Percentiles rank a stretch among this genome's conserved stretches.
Evolutionary conservation across 2,888 invertebrate species (phyloP).

Genomic region (Globia sparganii): DNA sequence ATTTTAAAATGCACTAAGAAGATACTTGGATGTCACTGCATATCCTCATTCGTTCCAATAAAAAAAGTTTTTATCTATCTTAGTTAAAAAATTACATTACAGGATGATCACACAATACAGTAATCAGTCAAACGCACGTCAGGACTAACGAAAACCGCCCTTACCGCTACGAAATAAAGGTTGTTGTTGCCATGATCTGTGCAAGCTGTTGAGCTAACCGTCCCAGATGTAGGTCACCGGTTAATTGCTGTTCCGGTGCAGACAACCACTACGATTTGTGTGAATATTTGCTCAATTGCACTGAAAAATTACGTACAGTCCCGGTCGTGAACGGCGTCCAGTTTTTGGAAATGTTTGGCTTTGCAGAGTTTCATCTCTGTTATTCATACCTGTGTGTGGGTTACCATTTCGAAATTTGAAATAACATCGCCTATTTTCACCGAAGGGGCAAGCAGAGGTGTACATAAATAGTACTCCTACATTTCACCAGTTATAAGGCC

Average conservation of each 20-base stretch:
- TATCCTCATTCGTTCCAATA: not conserved
- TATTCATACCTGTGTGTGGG: not conserved
- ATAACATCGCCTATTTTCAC: not conserved
- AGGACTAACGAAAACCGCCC: not conserved
- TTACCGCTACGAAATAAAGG: constrained; percentile 6
- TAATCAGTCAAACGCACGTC: not conserved
- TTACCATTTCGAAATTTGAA: not conserved
- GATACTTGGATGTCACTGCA: not conserved
- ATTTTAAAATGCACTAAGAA: not conserved
- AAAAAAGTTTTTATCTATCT: no score
- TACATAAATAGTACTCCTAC: not conserved
- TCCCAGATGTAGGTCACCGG: constrained; percentile 72
- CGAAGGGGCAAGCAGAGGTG: not conserved
- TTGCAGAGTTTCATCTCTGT: not conserved
- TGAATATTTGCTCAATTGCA: constrained; percentile 62
- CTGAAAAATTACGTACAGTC: constrained; percentile 30
- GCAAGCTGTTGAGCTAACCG: constrained; percentile 43
- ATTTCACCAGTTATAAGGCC: not conserved
- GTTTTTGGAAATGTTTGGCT: not conserved
- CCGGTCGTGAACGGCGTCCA: not conserved
- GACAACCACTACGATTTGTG: constrained; percentile 66
- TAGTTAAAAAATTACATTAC: not conserved
- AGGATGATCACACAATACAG: constrained; percentile 8
- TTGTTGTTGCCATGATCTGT: not conserved
- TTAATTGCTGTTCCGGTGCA: constrained; percentile 75